Evolutionary conservation across 2,797 vertebrate species (phyloP).

Genomic region (Sebastolobus alascanus): DNA sequence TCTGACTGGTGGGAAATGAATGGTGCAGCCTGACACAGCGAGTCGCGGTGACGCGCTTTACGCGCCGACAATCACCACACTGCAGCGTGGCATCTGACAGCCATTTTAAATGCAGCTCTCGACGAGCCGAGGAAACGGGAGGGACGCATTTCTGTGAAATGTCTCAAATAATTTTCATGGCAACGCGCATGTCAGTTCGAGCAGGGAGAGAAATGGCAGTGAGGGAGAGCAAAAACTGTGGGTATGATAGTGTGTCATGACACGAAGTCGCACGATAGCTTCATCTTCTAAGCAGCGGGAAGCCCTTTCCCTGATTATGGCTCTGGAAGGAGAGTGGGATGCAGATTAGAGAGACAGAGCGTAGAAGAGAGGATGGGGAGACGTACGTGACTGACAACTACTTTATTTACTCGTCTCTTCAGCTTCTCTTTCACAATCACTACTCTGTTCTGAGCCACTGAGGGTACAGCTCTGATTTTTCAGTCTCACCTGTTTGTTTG

Average conservation of each 20-base stretch:
- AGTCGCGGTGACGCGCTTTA: constrained; percentile 48
- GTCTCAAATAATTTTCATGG: constrained; percentile 38
- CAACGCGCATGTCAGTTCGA: constrained; percentile 1
- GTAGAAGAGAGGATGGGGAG: constrained; percentile 11
- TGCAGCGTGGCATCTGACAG: constrained; percentile 41
- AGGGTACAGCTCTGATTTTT: constrained; percentile 4
- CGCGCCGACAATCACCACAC: constrained; percentile 36
- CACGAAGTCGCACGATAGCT: constrained; percentile 49
- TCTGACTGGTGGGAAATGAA: constrained; percentile 49
- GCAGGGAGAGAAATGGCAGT: background rate
- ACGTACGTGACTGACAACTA: constrained; percentile 36
- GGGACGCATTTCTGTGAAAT: constrained; percentile 41
- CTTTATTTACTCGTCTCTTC: constrained; percentile 57
- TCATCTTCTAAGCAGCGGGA: constrained; percentile 58
- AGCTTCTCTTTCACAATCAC: constrained; percentile 26
- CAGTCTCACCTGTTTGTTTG: constrained; percentile 38
- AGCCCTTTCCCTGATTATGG: constrained; percentile 48
- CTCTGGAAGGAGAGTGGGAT: constrained; percentile 31
- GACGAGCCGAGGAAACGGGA: constrained; percentile 38
- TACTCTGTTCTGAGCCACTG: constrained; percentile 32
- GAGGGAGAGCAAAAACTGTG: background rate
- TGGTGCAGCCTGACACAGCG: constrained; percentile 44
- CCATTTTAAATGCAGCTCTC: constrained; percentile 55
- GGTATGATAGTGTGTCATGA: constrained; percentile 39
- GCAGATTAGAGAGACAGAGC: constrained; percentile 32